Conservation (phyloP, 2,797 vertebrate genomes). For the Epinephelus malabaricus region DNA sequence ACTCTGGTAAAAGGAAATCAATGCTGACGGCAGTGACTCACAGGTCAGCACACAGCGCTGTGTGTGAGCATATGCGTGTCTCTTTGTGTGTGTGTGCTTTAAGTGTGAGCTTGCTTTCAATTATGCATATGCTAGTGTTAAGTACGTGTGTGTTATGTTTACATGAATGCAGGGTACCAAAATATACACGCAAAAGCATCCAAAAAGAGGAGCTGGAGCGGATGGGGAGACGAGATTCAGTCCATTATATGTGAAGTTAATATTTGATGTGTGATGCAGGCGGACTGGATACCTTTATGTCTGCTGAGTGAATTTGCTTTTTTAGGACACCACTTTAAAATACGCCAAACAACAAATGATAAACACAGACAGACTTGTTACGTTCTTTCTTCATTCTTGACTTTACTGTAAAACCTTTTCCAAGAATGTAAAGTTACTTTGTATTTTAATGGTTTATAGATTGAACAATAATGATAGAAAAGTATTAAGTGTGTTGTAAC, state of each 20-base stretch:
- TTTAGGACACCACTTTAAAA: slow-evolving; percentile 9
- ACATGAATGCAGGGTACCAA: background rate
- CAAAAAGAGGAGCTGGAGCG: background rate
- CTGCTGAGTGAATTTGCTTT: background rate
- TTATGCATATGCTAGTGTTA: slow-evolving; percentile 54
- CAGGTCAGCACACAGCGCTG: slow-evolving; percentile 81
- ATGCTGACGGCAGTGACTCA: slow-evolving; percentile 89
- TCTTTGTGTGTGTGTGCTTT: slow-evolving; percentile 29
- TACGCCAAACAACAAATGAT: slow-evolving; percentile 5
- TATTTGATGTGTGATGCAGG: slow-evolving; percentile 37
- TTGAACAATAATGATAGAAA: background rate
- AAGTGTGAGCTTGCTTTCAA: slow-evolving; percentile 42
- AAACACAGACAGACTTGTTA: background rate
- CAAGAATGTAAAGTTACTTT: background rate
- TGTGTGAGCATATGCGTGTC: slow-evolving; percentile 36
- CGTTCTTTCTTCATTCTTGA: background rate
- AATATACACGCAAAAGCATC: slow-evolving; percentile 1
- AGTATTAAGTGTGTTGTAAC: background rate
- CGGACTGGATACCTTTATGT: slow-evolving; percentile 1
- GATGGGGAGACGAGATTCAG: slow-evolving; percentile 10
- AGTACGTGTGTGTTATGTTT: slow-evolving; percentile 23
- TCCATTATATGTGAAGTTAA: slow-evolving; percentile 29
- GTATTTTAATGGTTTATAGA: background rate
- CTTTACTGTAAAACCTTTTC: background rate
- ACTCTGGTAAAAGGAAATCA: slow-evolving; percentile 89